A percentile compares a stretch with the other conserved stretches of the same genome.
Evolutionary conservation across 2,797 vertebrate species (phyloP).

Genomic region (Phylloscopus collybita): DNA sequence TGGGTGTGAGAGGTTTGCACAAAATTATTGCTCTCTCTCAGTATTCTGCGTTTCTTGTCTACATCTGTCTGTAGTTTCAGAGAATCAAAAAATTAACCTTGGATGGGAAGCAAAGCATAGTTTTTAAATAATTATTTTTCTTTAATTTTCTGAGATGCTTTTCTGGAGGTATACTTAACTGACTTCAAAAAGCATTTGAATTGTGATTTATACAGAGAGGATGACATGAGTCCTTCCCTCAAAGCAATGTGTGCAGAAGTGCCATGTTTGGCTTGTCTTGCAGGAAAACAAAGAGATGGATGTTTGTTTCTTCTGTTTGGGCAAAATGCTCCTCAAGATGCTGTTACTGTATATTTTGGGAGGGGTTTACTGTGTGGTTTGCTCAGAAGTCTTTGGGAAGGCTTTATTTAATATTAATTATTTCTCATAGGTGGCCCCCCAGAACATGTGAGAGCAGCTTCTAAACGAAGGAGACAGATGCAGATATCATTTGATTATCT

Average conservation of each 20-base stretch:
- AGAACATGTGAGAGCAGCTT: background rate
- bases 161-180: background rate
- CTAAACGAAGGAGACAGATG: background rate
- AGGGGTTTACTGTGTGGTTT: background rate
- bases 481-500: background rate
- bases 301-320: background rate
- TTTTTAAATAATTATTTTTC: background rate
- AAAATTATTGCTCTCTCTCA: conserved; percentile 1
- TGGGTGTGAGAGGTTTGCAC: conserved; percentile 44
- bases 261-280: background rate
- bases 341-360: background rate
- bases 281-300: background rate
- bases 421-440: background rate
- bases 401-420: background rate
- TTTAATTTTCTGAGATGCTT: background rate
- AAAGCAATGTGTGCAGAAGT: fast-evolving
- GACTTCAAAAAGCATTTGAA: background rate
- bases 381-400: background rate
- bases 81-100: conserved; percentile 22
- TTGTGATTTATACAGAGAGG: background rate
- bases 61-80: background rate
- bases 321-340: background rate
- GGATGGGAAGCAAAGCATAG: background rate
- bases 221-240: background rate
- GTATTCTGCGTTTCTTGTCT: conserved; percentile 26